These are phyloP conservation scores for Aythya baeri DNA, from an alignment of 2,113 vertebrate species.

Conservation along the genomic window DNA sequence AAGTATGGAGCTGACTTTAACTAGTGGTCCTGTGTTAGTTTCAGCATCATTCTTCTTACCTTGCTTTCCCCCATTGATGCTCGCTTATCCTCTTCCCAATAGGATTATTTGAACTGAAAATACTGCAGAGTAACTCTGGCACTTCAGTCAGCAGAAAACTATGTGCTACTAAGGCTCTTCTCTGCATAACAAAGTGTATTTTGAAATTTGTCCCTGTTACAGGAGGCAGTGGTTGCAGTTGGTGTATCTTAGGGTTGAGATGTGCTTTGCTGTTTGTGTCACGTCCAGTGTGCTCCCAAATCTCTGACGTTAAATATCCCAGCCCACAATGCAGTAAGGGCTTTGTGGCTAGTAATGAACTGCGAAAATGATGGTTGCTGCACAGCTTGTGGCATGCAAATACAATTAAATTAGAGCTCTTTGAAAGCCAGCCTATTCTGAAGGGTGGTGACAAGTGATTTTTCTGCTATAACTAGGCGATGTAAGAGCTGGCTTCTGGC, in stretches of 20 bases:
- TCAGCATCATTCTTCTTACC: neutral
- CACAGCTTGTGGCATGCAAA: neutral
- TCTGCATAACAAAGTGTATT: neutral
- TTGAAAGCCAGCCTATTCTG: neutral
- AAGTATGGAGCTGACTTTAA: neutral
- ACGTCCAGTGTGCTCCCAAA: neutral
- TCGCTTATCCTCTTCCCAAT: neutral
- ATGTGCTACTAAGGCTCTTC: neutral
- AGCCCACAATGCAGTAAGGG: neutral
- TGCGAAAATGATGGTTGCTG: neutral
- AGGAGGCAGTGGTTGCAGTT: neutral
- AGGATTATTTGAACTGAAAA: neutral
- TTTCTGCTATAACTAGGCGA: neutral
- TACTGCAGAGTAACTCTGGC: neutral
- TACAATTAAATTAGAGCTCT: neutral
- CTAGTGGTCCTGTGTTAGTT: neutral
- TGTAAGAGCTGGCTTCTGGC: neutral
- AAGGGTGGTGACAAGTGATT: neutral
- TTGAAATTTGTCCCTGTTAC: neutral
- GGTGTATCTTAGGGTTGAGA: accelerated
- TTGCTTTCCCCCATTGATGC: neutral
- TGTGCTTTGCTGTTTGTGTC: neutral
- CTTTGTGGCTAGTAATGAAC: neutral
- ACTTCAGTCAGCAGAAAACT: neutral
- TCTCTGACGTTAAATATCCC: neutral